Evolutionary conservation across 1,140 invertebrate genomes (phyloP).

Genomic region (Piezodorus guildinii): DNA sequence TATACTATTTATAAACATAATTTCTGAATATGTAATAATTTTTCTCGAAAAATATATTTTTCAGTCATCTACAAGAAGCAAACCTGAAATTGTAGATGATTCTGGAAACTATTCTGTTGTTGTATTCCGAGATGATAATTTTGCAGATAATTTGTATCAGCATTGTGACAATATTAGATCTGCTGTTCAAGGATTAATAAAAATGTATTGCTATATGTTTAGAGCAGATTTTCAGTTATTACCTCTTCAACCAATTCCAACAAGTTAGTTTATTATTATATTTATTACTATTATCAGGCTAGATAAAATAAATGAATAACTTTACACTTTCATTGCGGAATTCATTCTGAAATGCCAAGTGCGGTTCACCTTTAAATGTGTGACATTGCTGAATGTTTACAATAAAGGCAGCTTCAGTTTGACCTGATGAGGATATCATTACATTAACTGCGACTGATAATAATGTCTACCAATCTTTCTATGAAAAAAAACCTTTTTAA

Average conservation of each 20-base stretch:
- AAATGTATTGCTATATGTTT: conserved; percentile 71
- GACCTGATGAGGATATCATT: too few relatives aligned
- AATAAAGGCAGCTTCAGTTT: too few relatives aligned
- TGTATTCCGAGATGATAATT: conserved; percentile 35
- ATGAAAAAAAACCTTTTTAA: too few relatives aligned
- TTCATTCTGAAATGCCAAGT: too few relatives aligned
- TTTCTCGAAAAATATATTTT: not conserved
- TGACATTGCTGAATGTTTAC: too few relatives aligned
- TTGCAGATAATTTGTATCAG: conserved; percentile 40
- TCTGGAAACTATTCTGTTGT: conserved; percentile 50
- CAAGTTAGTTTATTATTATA: conserved; percentile 19
- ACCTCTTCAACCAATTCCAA: conserved; percentile 27
- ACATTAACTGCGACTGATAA: too few relatives aligned
- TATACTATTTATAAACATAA: too few relatives aligned
- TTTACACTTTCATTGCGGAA: too few relatives aligned
- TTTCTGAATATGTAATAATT: too few relatives aligned
- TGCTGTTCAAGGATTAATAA: conserved; percentile 60
- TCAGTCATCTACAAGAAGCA: conserved; percentile 34
- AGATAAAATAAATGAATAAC: too few relatives aligned
- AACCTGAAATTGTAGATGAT: conserved; percentile 36
- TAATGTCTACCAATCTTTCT: too few relatives aligned
- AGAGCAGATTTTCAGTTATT: conserved; percentile 64
- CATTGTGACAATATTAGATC: conserved; percentile 56
- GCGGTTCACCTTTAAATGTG: too few relatives aligned
- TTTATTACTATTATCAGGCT: conserved; percentile 17